Conservation (phyloP, 1,140 invertebrate species). For the Sycophaga agraensis region DNA sequence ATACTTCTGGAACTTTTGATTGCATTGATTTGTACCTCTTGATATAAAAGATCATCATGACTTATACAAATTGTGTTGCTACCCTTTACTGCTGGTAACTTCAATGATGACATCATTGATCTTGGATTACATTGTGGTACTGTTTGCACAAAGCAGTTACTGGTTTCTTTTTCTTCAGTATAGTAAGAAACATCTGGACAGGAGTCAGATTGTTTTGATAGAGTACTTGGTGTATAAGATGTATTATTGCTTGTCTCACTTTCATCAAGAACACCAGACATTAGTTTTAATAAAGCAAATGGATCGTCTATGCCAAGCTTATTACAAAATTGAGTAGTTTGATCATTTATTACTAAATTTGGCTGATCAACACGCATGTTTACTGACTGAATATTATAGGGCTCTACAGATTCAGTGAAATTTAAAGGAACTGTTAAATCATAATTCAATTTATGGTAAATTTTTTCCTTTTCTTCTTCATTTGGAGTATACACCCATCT, state of each 20-base stretch:
- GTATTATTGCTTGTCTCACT: conserved; percentile 31
- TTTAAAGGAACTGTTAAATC: conserved; percentile 72
- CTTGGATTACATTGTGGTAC: background rate
- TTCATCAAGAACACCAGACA: conserved; percentile 26
- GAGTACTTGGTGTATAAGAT: conserved; percentile 35
- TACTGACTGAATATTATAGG: conserved; percentile 60
- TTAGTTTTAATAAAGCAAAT: conserved; percentile 52
- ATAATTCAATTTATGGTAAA: conserved; percentile 67
- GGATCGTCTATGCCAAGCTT: conserved; percentile 79
- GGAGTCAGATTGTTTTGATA: conserved; percentile 14
- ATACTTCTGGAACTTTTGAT: conserved; percentile 22
- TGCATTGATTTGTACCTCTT: background rate
- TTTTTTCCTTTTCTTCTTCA: conserved; percentile 68
- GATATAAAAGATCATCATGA: conserved; percentile 1
- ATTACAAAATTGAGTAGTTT: conserved; percentile 81
- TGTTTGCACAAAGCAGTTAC: conserved; percentile 4
- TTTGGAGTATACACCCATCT: conserved; percentile 78
- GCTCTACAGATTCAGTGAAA: conserved; percentile 73
- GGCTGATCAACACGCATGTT: conserved; percentile 42
- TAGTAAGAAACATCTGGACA: conserved; percentile 24
- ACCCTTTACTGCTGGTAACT: conserved; percentile 31
- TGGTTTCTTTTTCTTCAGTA: conserved; percentile 14
- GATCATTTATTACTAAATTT: conserved; percentile 70
- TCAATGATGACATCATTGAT: conserved; percentile 29
- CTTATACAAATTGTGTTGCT: conserved; percentile 9